Evolutionary conservation across 2,113 vertebrate genomes (phyloP).

Genomic region (Urocynchramus pylzowi): DNA sequence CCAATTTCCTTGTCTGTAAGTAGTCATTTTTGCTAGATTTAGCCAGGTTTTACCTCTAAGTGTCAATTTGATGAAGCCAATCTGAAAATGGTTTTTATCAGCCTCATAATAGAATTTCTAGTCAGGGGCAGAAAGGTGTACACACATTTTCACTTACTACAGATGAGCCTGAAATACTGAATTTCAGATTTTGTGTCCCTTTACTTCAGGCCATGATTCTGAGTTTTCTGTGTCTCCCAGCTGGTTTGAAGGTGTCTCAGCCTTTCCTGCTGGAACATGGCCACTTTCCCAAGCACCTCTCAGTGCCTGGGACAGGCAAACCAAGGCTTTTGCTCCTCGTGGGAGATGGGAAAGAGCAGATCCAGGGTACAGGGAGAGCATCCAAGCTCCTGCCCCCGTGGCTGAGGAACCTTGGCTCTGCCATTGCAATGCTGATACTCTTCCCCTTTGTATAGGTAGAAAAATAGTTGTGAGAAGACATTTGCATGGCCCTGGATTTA

Average conservation of each 20-base stretch:
- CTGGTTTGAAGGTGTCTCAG: neutral
- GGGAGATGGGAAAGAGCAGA: neutral
- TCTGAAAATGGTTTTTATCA: neutral
- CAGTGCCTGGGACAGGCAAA: neutral
- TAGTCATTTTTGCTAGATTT: neutral
- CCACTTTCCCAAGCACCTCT: neutral
- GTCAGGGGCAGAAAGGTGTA: neutral
- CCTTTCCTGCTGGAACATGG: neutral
- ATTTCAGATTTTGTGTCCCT: neutral
- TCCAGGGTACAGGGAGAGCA: neutral
- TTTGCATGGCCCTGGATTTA: neutral
- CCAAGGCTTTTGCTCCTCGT: neutral
- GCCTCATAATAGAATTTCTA: neutral
- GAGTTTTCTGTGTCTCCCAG: accelerated
- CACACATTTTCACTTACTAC: neutral
- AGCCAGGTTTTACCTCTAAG: neutral
- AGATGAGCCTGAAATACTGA: neutral
- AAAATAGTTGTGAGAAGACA: neutral
- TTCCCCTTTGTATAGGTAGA: neutral
- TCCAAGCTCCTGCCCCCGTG: neutral
- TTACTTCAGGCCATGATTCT: accelerated
- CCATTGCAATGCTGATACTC: neutral
- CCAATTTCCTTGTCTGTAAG: neutral
- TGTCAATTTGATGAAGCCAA: neutral
- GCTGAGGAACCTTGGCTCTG: neutral